Conservation (phyloP, 2,113 vertebrate genomes). For the Chlorodrepanis virens region DNA sequence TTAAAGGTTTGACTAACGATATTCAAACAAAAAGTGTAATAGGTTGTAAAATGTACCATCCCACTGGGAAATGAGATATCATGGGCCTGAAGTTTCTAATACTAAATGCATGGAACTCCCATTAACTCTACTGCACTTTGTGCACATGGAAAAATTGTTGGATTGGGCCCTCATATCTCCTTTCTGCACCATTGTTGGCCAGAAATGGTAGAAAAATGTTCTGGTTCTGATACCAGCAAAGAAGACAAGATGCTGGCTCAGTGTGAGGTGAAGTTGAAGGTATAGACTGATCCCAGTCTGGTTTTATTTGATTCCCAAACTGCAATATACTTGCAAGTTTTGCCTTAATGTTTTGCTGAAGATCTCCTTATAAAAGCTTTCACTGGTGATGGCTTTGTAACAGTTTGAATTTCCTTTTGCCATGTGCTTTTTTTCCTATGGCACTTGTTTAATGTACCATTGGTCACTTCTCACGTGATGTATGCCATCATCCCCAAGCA, state of each 20-base stretch:
- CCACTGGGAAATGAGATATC: slow-evolving; percentile 48
- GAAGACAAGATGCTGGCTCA: neutral
- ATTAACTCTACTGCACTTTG: slow-evolving; percentile 2
- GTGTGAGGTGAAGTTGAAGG: neutral
- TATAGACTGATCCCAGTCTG: neutral
- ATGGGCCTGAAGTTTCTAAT: slow-evolving; percentile 17
- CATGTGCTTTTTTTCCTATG: neutral
- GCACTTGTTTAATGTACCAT: neutral
- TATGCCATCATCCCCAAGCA: neutral
- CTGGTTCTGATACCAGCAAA: neutral
- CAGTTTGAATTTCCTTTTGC: neutral
- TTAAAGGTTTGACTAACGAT: slow-evolving; percentile 66
- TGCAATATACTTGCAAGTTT: neutral
- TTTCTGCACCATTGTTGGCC: neutral
- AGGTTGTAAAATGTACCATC: slow-evolving; percentile 58
- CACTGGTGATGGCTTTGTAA: neutral
- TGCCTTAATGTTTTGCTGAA: neutral
- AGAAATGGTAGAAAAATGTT: neutral
- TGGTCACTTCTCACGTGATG: neutral
- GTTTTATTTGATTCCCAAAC: neutral
- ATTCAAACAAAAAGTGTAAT: slow-evolving; percentile 64
- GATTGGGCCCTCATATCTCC: slow-evolving; percentile 13
- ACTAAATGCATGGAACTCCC: slow-evolving; percentile 41
- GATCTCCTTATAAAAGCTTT: neutral
- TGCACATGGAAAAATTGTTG: slow-evolving; percentile 6